Percentiles rank a stretch among this genome's conserved stretches.
Evolutionary conservation across 1,140 invertebrate species (phyloP).

Genomic region (Drosophila pruinosa): DNA sequence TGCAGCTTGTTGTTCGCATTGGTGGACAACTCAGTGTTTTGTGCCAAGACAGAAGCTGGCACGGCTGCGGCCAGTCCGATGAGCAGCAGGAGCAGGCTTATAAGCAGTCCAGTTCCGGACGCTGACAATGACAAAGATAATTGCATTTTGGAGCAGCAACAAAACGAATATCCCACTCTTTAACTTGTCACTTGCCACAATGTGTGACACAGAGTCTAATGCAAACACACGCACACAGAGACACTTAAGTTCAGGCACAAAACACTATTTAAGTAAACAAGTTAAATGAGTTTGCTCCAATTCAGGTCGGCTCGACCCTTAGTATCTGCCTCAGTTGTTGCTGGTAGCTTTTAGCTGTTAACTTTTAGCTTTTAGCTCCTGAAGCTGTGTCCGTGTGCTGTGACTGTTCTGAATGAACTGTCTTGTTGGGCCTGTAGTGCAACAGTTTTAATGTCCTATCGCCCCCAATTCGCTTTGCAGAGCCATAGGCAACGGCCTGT

Average conservation of each 20-base stretch:
- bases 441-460: conserved; percentile 80
- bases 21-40: conserved; percentile 74
- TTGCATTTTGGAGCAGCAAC: conserved; percentile 38
- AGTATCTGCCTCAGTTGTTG: background rate
- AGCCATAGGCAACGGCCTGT: conserved; percentile 13
- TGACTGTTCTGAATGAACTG: conserved; percentile 82
- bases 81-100: conserved; percentile 42
- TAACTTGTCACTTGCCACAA: background rate
- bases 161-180: background rate
- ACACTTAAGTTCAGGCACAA: background rate
- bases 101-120: conserved; percentile 23
- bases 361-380: conserved; percentile 11
- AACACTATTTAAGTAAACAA: conserved; percentile 23
- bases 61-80: conserved; percentile 58
- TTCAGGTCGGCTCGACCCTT: conserved; percentile 20
- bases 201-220: conserved; percentile 3
- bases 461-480: conserved; percentile 69
- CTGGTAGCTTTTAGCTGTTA: background rate
- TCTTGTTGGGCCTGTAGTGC: conserved; percentile 56
- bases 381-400: conserved; percentile 52
- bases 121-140: conserved; percentile 30
- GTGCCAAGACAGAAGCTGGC: conserved; percentile 77
- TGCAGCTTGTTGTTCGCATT: conserved; percentile 73
- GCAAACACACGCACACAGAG: conserved; percentile 1
- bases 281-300: conserved; percentile 13